These are phyloP conservation scores for Branchellion lobata DNA, from an alignment of 2,888 invertebrate genomes.

Conservation along the genomic window DNA sequence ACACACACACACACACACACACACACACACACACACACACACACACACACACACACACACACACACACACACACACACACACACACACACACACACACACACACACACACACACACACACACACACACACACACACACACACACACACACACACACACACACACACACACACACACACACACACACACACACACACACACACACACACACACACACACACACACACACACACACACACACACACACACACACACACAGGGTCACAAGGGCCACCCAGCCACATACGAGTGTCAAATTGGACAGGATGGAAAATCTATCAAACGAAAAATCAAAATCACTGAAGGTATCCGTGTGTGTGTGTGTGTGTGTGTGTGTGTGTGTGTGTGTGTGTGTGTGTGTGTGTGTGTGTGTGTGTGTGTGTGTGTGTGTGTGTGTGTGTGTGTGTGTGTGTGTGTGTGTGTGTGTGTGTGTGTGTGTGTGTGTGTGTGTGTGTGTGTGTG, in stretches of 20 bases:
- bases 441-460: too few relatives aligned
- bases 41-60: slow-evolving; percentile 8
- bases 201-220: slow-evolving; percentile 23
- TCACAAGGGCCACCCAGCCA: background rate
- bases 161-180: slow-evolving; percentile 23
- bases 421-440: too few relatives aligned
- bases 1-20: slow-evolving; percentile 15
- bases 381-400: too few relatives aligned
- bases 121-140: slow-evolving; percentile 23
- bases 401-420: too few relatives aligned
- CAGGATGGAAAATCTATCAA: too few relatives aligned
- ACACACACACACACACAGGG: background rate
- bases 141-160: slow-evolving; percentile 23
- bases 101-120: slow-evolving; percentile 22
- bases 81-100: slow-evolving; percentile 19
- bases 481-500: too few relatives aligned
- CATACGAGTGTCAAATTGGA: too few relatives aligned
- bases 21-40: background rate
- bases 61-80: slow-evolving; percentile 32
- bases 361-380: too few relatives aligned
- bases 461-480: too few relatives aligned
- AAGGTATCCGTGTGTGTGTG: too few relatives aligned
- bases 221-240: slow-evolving; percentile 14
- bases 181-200: slow-evolving; percentile 23
- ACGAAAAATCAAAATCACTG: too few relatives aligned